Evolutionary conservation across 92 coral and sea anemone genomes (phyloP).

Genomic region (Bergia puertoricense): DNA sequence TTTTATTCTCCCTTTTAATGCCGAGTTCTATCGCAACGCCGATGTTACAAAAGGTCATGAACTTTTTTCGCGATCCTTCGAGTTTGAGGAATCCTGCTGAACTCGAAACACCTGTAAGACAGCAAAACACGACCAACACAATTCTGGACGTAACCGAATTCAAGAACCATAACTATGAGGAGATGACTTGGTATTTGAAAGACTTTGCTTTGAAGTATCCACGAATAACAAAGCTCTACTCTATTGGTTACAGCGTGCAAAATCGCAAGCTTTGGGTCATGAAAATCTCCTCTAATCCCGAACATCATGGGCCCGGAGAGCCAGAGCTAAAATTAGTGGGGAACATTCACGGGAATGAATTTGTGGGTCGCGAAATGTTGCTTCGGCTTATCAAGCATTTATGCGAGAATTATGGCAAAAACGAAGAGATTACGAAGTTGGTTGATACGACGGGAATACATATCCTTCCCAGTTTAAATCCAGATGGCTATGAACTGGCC

Average conservation of each 20-base stretch:
- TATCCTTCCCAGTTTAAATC: conserved; percentile 90
- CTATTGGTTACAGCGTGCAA: conserved; percentile 95
- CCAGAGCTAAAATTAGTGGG: conserved; percentile 90
- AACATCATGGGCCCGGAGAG: conserved; percentile 89
- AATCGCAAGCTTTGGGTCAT: conserved; percentile 95
- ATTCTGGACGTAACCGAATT: conserved; percentile 75
- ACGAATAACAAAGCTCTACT: conserved; percentile 79
- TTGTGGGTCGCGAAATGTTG: conserved; percentile 80
- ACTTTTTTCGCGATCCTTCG: conserved; percentile 24
- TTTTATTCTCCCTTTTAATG: conserved; percentile 5
- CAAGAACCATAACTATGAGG: conserved; percentile 86
- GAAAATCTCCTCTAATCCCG: conserved; percentile 89
- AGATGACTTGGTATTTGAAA: conserved; percentile 93
- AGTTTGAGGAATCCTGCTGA: background rate
- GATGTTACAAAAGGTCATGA: conserved; percentile 7
- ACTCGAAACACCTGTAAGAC: background rate
- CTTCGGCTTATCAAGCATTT: conserved; percentile 77
- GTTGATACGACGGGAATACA: conserved; percentile 88
- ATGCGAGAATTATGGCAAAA: conserved; percentile 80
- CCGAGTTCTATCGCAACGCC: conserved; percentile 12
- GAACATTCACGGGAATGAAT: conserved; percentile 94
- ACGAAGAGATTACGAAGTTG: conserved; percentile 64
- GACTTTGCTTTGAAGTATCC: conserved; percentile 86
- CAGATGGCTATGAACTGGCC: conserved; percentile 96
- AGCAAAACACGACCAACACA: conserved; percentile 34